Base-by-base conservation (phyloP, 2,888 invertebrate genomes). In the Neoaliturus tenellus region DNA sequence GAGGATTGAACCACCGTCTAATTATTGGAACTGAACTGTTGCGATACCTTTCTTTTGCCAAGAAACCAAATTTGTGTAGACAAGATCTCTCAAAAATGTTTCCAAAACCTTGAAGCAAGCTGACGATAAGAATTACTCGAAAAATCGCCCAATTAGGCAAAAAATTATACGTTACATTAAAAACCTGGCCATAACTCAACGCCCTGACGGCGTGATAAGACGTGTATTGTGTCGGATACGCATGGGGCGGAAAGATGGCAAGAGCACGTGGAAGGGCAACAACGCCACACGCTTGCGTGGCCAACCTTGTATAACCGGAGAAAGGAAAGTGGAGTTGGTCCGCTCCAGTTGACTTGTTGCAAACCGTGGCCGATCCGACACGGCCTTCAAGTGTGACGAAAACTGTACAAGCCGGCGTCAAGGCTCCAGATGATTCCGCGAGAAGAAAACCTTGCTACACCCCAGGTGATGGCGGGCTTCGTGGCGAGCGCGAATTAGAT, bases 311-410 rank as follows among this genome's bases (percentile, higher is more conserved):
- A 55, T 55, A 55, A 55, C 55, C 55, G 55, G 23, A 23, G 44
- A 62, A 62, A 62, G 62, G 62, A 31, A 62, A 62, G 31, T 62
- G 31, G 62, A 62, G 62, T 17, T 31, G 62, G 10, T 62, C 31
- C 62, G 62, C 62, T 62, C 62, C 62, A 62, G 28, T 62, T 62
- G 62, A 31, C 28, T 14, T 62, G 62, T 62, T 62, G 62, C 62
- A 62, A 62, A 62, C 62, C 62, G 28, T 31, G 62, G 31, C 62
- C 62, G 31, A 62, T 62, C 62, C 28, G 28, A n/a, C 55, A 14
- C 62, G 62, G 62, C 55, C 55, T 55, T 55, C 55, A 20, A 55
- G 8, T 23, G 51, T 51, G 51, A 23, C 51, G 51, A 51, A 51
- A 51, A 51, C 51, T 17, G 48, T 48, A 12, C 44, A 44, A 44